Conservation (phyloP, 1,140 invertebrate genomes). For the Capitella teleta region DNA sequence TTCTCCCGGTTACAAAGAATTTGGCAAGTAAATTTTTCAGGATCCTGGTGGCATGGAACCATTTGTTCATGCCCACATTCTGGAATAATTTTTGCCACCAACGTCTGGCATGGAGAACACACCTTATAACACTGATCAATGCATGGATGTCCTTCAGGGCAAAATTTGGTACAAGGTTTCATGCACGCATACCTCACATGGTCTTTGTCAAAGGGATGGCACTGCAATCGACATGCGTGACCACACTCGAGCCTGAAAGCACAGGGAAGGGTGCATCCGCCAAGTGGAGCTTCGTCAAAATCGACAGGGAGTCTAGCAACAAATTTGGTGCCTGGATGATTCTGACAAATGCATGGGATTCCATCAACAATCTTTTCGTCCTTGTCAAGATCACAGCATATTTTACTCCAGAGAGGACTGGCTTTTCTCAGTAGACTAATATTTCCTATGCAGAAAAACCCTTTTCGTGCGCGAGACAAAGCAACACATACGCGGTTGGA, state of each 20-base stretch:
- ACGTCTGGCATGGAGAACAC: constrained; percentile 6
- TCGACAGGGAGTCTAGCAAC: constrained; percentile 18
- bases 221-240: constrained; percentile 16
- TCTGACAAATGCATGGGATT: constrained; percentile 14
- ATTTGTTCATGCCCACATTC: constrained; percentile 12
- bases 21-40: constrained; percentile 11
- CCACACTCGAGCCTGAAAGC: constrained; percentile 18
- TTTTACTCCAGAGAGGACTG: constrained; percentile 29
- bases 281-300: constrained; percentile 23
- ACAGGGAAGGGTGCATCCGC: constrained; percentile 22
- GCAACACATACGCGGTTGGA: constrained; percentile 70
- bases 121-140: constrained; percentile 7
- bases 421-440: constrained; percentile 45
- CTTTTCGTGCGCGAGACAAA: constrained; percentile 63
- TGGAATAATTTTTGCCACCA: constrained; percentile 8
- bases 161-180: constrained; percentile 16
- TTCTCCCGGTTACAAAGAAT: no score
- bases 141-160: constrained; percentile 14
- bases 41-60: constrained; percentile 8
- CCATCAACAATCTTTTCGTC: constrained; percentile 1
- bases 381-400: constrained; percentile 17
- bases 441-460: constrained; percentile 54
- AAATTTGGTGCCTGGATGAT: constrained; percentile 15
- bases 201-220: constrained; percentile 13
- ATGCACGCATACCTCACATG: constrained; percentile 12